Conservation (phyloP, 2,888 invertebrate genomes). For the Cephonodes hylas region DNA sequence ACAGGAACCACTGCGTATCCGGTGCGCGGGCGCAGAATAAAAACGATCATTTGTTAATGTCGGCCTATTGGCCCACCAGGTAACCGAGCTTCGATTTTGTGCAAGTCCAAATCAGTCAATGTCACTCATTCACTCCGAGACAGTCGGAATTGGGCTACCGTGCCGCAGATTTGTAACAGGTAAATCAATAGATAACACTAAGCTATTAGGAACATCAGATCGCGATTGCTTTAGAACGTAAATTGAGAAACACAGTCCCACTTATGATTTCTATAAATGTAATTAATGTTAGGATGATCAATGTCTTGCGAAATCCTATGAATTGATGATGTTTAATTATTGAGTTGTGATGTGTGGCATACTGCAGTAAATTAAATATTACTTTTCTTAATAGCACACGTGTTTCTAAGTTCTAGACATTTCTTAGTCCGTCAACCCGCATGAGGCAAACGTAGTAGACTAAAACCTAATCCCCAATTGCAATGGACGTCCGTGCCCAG, state of each 20-base stretch:
- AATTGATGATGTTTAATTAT: neutral
- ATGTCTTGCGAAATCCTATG: neutral
- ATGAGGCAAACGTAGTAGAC: too few species aligned
- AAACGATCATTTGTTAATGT: slow-evolving; percentile 76
- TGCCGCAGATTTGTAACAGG: slow-evolving; percentile 6
- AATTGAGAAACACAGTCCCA: too few species aligned
- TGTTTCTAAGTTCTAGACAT: too few species aligned
- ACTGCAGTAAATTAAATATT: too few species aligned
- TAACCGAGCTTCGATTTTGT: slow-evolving; percentile 43
- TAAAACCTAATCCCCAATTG: too few species aligned
- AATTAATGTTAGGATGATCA: neutral
- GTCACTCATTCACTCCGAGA: slow-evolving; percentile 27
- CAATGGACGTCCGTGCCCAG: too few species aligned
- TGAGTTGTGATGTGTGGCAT: too few species aligned
- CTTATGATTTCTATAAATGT: too few species aligned
- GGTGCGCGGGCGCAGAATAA: slow-evolving; percentile 74
- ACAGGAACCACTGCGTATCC: slow-evolving; percentile 78
- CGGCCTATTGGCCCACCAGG: slow-evolving; percentile 57
- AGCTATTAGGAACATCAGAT: neutral
- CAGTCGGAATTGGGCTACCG: slow-evolving; percentile 13
- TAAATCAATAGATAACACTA: neutral
- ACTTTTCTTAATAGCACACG: too few species aligned
- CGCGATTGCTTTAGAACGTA: too few species aligned
- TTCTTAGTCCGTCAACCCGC: too few species aligned
- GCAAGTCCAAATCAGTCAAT: slow-evolving; percentile 43